Evolutionary conservation across 2,888 invertebrate genomes (phyloP).

Genomic region (Rhagonycha lutea): DNA sequence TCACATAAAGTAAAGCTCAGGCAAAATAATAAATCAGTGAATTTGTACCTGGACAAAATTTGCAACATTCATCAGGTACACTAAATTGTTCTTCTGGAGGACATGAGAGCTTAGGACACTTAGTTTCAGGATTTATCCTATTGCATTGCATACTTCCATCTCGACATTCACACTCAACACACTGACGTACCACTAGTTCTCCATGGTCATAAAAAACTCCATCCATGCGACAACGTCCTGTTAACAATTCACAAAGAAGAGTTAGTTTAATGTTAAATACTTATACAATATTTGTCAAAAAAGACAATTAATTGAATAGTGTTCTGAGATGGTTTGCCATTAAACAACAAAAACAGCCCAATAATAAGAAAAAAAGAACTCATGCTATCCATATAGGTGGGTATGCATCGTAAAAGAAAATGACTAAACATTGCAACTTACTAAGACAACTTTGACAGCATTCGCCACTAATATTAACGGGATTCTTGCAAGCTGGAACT

Average conservation of each 20-base stretch:
- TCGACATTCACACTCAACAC: conserved; percentile 80
- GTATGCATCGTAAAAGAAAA: background rate
- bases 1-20: background rate
- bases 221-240: conserved; percentile 50
- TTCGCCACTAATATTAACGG: conserved; percentile 75
- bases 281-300: background rate
- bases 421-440: conserved; percentile 58
- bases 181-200: conserved; percentile 73
- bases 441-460: conserved; percentile 88
- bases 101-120: conserved; percentile 80
- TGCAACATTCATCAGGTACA: conserved; percentile 86
- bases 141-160: conserved; percentile 82
- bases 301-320: background rate
- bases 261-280: background rate
- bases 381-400: background rate
- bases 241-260: conserved; percentile 15
- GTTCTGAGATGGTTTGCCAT: background rate
- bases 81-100: conserved; percentile 77
- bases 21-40: background rate
- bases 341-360: background rate
- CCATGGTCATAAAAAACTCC: conserved; percentile 74
- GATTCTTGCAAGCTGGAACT: conserved; percentile 77
- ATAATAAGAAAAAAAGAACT: background rate
- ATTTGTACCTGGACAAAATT: conserved; percentile 79
- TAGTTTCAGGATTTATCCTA: conserved; percentile 70